These are phyloP conservation scores for Scarus forsteni DNA, from an alignment of 2,797 vertebrate species.

Conservation along the genomic window DNA sequence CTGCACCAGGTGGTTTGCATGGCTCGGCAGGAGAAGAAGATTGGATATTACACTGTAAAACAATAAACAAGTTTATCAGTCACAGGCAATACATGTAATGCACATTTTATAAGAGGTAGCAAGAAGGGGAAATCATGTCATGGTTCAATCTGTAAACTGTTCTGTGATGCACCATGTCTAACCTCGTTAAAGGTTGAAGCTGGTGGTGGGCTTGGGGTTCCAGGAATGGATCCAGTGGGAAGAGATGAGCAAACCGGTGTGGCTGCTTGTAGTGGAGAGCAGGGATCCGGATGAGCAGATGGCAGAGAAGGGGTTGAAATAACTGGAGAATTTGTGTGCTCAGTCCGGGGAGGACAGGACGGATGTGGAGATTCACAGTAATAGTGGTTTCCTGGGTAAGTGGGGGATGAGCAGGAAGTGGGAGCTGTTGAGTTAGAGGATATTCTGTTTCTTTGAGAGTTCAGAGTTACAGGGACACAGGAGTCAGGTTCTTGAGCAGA, in stretches of 20 bases:
- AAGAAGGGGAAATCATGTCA: neutral
- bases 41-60: conserved; percentile 79
- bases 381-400: conserved; percentile 6
- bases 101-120: no score
- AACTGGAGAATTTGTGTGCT: neutral
- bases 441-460: conserved; percentile 41
- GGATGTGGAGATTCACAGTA: conserved; percentile 16
- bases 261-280: conserved; percentile 62
- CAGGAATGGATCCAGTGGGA: conserved; percentile 21
- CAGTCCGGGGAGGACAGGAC: conserved; percentile 14
- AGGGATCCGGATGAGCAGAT: conserved; percentile 40
- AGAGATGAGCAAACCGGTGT: conserved; percentile 36
- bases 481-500: conserved; percentile 15
- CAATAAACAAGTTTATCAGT: neutral
- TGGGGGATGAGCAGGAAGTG: conserved; percentile 1
- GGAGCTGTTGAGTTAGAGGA: conserved; percentile 50
- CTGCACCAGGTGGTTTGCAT: conserved; percentile 89
- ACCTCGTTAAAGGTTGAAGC: conserved; percentile 88
- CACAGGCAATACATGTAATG: neutral
- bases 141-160: neutral
- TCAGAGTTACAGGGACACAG: conserved; percentile 8
- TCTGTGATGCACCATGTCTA: conserved; percentile 32
- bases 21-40: conserved; percentile 66
- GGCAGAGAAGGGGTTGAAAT: conserved; percentile 14
- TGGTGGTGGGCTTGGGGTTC: conserved; percentile 62